phyloP scores from a whole-genome alignment of 2,888 invertebrate genomes.

The Notodonta ziczac region DNA sequence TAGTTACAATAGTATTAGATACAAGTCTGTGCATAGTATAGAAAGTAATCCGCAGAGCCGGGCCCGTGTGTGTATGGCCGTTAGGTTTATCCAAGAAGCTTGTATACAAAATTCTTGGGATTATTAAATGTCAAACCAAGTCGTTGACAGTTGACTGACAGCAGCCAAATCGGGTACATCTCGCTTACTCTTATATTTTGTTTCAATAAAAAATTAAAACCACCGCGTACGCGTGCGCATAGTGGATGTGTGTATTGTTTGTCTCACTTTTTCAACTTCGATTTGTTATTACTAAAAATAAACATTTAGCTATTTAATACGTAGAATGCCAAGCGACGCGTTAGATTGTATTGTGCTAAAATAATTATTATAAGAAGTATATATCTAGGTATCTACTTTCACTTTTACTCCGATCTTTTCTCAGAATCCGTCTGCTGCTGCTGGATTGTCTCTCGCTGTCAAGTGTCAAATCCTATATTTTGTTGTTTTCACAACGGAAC shows the following conservation, averaged over 20 bases:
- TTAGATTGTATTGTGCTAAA: constrained; percentile 3
- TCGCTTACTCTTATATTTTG: too few species aligned
- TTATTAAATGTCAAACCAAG: too few species aligned
- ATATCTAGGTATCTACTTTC: constrained; percentile 26
- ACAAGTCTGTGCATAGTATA: too few species aligned
- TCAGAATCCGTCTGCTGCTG: constrained; percentile 19
- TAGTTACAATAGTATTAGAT: too few species aligned
- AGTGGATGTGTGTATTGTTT: constrained; percentile 5
- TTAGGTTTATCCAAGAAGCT: too few species aligned
- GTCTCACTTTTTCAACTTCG: not conserved
- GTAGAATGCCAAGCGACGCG: not conserved
- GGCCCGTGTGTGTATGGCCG: too few species aligned
- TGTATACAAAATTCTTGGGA: too few species aligned
- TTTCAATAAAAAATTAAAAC: not conserved
- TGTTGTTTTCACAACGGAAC: constrained; percentile 31
- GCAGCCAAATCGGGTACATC: too few species aligned
- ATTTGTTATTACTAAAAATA: not conserved
- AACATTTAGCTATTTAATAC: not conserved
- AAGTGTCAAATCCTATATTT: constrained; percentile 41
- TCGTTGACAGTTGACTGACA: too few species aligned
- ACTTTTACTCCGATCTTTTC: constrained; percentile 30
- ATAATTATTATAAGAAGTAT: constrained; percentile 2
- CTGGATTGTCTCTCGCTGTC: constrained; percentile 23
- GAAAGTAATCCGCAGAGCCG: too few species aligned
- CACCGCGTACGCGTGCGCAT: constrained; percentile 29